Evolutionary conservation across 2,797 vertebrate genomes (phyloP), one percentile per base, ranked within the genome.

Genomic region (Tolypeutes matacus): DNA sequence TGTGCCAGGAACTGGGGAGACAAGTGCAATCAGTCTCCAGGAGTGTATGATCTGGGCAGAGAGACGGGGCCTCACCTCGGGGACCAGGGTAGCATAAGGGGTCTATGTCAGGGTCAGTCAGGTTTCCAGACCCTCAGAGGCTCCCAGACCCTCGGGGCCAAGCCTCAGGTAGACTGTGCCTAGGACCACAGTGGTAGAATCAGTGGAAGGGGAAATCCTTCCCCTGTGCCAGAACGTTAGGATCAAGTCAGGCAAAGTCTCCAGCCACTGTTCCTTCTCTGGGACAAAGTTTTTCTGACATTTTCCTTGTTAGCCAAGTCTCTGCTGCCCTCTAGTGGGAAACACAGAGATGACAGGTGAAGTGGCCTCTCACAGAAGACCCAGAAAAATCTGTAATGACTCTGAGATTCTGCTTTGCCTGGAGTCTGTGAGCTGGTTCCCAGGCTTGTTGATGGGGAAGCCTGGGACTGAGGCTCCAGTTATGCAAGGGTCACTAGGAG

Each of bases 281-380:
- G 14, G 20, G 7, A 39, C 11, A 53, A 31, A 2, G 18, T 0
- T 1, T 25, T 18, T 4, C 27, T 13, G 49, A 23, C 36, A 15
- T 5, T 21, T 7, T 2, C 15, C 62, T 69, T 65, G 86, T 94
- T 90, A 93, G 34, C 62, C 34, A 91, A 95, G 98, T 98, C 98
- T 98, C 96, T 98, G 98, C 97, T 97, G 97, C 97, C 83, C 97
- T 98, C 98, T 93, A 82, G 97, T 96, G 98, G 96, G 1, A 5
- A 0, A 70, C 39, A 0, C 0, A 2, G 36, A 56, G 29, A 89
- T 96, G 36, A 89, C 46, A 17, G 23, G 15, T 25, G 13, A 75
- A 11, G 31, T 64, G 18, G 36, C 15, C 83, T 39, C 46, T 15
- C 31, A 36, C 36, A 12, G 21, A 65, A 90, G 20, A 20, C 3